Percentiles rank a stretch among this genome's conserved stretches.
phyloP scores from a whole-genome alignment of 1,140 invertebrate species.

The Gryon sp. region DNA sequence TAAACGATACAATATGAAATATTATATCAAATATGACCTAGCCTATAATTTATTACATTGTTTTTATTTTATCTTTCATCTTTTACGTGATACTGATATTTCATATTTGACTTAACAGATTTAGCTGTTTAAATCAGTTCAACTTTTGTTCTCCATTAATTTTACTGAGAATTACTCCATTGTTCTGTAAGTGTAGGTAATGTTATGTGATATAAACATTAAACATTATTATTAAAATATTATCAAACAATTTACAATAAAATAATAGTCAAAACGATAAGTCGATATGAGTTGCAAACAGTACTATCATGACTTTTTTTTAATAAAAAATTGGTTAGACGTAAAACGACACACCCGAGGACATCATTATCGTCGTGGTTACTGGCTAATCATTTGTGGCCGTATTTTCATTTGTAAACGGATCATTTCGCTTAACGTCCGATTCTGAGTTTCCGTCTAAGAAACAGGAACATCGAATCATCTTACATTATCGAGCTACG shows the following conservation, averaged over 20 bases:
- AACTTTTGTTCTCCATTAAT: too few relatives aligned
- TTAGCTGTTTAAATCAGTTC: too few relatives aligned
- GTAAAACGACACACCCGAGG: constrained; percentile 58
- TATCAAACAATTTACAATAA: not conserved
- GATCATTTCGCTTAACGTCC: constrained; percentile 55
- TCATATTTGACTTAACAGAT: too few relatives aligned
- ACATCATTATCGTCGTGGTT: constrained; percentile 55
- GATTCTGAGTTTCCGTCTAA: constrained; percentile 36
- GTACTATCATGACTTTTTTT: constrained; percentile 17
- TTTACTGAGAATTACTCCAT: too few relatives aligned
- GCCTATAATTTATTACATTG: too few relatives aligned
- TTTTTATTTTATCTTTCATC: too few relatives aligned
- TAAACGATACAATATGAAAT: too few relatives aligned
- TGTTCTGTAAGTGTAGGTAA: too few relatives aligned
- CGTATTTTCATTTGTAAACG: constrained; percentile 42
- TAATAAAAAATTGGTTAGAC: constrained; percentile 55
- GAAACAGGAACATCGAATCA: constrained; percentile 40
- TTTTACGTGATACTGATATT: too few relatives aligned
- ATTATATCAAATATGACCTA: too few relatives aligned
- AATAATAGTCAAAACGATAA: constrained; percentile 19
- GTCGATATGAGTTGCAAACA: constrained; percentile 7
- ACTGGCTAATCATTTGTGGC: constrained; percentile 48
- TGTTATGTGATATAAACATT: too few relatives aligned
- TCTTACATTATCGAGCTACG: constrained; percentile 47
- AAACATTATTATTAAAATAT: too few relatives aligned